Evolutionary conservation across 1,140 invertebrate genomes (phyloP), one percentile per base, ranked within the genome.

Genomic region (Sinella curviseta): DNA sequence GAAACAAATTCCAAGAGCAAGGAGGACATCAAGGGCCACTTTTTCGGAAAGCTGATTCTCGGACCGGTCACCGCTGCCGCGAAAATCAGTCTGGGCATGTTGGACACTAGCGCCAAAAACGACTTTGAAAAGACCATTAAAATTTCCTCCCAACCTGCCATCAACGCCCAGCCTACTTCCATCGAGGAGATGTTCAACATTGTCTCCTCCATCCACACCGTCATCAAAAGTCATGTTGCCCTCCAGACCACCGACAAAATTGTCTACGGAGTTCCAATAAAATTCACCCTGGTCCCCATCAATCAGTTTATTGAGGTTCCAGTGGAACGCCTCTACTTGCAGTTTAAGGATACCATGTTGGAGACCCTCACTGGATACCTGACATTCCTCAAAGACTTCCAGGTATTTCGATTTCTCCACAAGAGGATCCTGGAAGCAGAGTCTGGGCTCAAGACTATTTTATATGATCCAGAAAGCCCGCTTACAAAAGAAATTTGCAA

Each of bases 121-220:
- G 60, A 67, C 24, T 67, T 67, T 67, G 60, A 67, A 30, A 67
- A 67, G 24, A 67, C n/a, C 8, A 67, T 67, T 30, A 67, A 24
- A 24, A 67, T 67, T 14, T 12, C 8, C 39, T 48, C 39, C 8
- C 39, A 20, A 12, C 39, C 39, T 8, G 39, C 8, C 20, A 48
- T 48, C 8, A 48, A 48, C 39, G 20, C 8, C 8, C 39, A 48
- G 39, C 39, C 39, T 8, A 48, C 39, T 12, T 12, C 39, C 8
- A 48, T 48, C 39, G 39, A 48, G 39, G 39, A 48, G 20, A 48
- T 48, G 39, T 48, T 48, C 39, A 20, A 48, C 39, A 48, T 48
- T 20, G 39, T 48, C 8, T 48, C 39, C 8, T 48, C 39, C 8
- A 48, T 48, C 39, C 39, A 48, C 20, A 48, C 8, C 8, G 39